Evolutionary conservation across 1,140 invertebrate species (phyloP), one percentile per base, ranked within the genome.

Genomic region (Lanistes nyassanus): DNA sequence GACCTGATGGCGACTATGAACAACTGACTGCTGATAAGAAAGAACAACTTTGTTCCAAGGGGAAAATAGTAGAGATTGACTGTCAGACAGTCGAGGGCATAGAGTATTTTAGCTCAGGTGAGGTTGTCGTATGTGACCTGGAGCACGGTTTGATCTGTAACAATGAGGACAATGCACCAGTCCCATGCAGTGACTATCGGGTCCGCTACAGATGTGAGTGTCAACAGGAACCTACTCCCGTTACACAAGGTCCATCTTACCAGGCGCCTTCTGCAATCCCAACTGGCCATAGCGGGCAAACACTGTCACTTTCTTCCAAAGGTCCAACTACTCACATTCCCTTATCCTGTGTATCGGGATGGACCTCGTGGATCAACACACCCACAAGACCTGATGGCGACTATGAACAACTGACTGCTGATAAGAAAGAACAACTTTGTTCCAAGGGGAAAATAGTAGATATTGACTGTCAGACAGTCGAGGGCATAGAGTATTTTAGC

Each of bases 141-240:
- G 37, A 69, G 1, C 23, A 55, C 72, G 80, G 80, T 19, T 29
- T 80, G 13, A 26, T 13, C 1, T 82, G 80, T 75, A 55, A 60
- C 23, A 75, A 72, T 34, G 36, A 39, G n/a, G 42, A 65, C n/a
- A 78, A 71, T 47, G 65, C 56, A 19, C 64, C 65, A 67, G 34
- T 75, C 3, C 58, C 60, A n/a, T 89, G 88, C 67, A 39, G 74
- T 13, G 88, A 89, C 75, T 85, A 85, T 66, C 86, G 87, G 76
- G 81, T 89, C 29, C 70, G 88, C 42, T 84, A 88, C 66, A 74
- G 82, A n/a, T 89, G 88, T 58, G 51, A 80, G 31, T 75, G 74
- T 75, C 13, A 51, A 0, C 31, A 34, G n/a, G 9, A 60, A n/a
- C 26, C 47, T 47, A 36, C 19, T 70, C 23, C 47, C 13, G 16